Percentiles rank a stretch among this genome's conserved stretches.
Conservation (phyloP, 1,140 invertebrate species). For the Plodia interpunctella region DNA sequence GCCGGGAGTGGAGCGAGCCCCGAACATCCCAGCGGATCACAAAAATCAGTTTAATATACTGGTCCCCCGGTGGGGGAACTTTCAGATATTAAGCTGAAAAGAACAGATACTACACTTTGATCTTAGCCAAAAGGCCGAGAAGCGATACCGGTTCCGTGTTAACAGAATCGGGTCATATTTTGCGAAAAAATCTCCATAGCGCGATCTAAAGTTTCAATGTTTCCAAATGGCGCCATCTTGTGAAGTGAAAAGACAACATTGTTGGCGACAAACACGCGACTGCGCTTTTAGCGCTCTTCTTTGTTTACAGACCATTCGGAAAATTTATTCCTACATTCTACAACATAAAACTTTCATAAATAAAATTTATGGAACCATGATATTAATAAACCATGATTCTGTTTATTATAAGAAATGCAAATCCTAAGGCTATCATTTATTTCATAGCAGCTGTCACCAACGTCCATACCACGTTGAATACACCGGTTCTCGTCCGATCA, state of each 20-base stretch:
- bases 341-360: too few relatives aligned
- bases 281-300: too few relatives aligned
- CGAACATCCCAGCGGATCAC: constrained; percentile 4
- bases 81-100: constrained; percentile 16
- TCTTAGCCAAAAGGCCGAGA: constrained; percentile 17
- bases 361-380: too few relatives aligned
- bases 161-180: not conserved
- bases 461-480: constrained; percentile 20
- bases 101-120: constrained; percentile 18
- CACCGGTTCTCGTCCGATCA: constrained; percentile 22
- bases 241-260: too few relatives aligned
- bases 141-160: not conserved
- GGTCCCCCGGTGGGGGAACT: constrained; percentile 16
- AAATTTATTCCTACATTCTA: too few relatives aligned
- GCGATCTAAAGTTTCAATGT: not conserved
- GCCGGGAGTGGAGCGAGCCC: constrained; percentile 14
- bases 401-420: too few relatives aligned
- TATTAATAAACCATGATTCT: too few relatives aligned
- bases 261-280: too few relatives aligned
- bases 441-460: not conserved
- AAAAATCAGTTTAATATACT: constrained; percentile 21
- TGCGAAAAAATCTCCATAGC: not conserved
- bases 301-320: too few relatives aligned
- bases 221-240: not conserved
- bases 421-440: too few relatives aligned